Conservation (phyloP, 2,888 invertebrate species). For the Petrolisthes cinctipes region DNA sequence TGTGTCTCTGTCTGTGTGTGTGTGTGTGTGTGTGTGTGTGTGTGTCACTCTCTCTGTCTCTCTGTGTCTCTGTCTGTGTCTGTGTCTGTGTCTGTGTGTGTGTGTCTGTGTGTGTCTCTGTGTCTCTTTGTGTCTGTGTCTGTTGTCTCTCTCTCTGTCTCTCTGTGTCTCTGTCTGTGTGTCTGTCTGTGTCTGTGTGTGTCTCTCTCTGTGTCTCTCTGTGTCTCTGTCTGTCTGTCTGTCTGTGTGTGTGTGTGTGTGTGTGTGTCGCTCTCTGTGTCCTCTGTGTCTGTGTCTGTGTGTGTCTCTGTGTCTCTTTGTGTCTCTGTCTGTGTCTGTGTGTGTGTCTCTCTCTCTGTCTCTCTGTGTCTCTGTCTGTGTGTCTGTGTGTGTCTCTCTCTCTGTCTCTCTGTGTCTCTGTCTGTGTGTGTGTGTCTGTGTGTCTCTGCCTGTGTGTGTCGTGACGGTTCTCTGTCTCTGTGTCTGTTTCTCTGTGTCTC, state of each 20-base stretch:
- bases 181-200: no score
- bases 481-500: conserved; percentile 16
- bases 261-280: no score
- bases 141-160: no score
- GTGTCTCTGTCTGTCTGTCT: background rate
- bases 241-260: no score
- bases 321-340: background rate
- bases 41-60: conserved; percentile 2
- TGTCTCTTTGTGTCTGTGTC: no score
- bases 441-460: conserved; percentile 5
- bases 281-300: no score
- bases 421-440: background rate
- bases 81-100: background rate
- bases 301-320: background rate
- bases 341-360: no score
- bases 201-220: background rate
- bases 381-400: background rate
- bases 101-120: no score
- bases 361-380: no score
- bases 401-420: background rate
- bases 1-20: background rate
- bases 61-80: conserved; percentile 8
- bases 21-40: background rate
- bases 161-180: no score
- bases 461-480: conserved; percentile 8